Conservation (phyloP, 1,140 invertebrate genomes). For the Oreohelix idahoensis region DNA sequence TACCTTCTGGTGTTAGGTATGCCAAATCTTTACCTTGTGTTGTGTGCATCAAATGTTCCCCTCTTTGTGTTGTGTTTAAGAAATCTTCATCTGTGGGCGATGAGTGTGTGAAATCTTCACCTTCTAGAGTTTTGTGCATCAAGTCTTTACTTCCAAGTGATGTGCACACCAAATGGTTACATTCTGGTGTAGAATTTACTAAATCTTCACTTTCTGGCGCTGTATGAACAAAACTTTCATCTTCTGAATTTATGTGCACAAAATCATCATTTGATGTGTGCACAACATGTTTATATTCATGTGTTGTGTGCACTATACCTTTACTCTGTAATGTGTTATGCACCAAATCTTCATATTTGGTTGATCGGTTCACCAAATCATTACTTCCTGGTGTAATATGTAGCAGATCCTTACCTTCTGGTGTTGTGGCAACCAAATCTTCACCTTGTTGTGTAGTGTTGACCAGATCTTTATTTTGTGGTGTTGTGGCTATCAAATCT, state of each 20-base stretch:
- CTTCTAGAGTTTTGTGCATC: neutral
- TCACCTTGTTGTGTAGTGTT: neutral
- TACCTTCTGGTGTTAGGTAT: neutral
- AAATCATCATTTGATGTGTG: too few species aligned
- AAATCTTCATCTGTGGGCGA: neutral
- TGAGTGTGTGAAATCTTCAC: neutral
- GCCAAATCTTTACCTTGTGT: neutral
- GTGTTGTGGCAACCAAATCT: neutral
- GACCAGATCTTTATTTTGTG: neutral
- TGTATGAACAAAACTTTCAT: too few species aligned
- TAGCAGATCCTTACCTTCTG: neutral
- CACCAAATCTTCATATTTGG: neutral
- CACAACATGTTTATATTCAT: too few species aligned
- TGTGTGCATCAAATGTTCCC: neutral
- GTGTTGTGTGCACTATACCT: too few species aligned
- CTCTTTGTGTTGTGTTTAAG: too few species aligned
- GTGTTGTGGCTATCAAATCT: neutral
- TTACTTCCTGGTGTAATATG: neutral
- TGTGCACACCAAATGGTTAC: neutral
- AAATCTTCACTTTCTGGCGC: too few species aligned
- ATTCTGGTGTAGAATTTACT: too few species aligned
- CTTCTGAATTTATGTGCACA: too few species aligned
- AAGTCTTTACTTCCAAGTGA: neutral
- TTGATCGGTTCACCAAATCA: neutral
- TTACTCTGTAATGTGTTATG: too few species aligned